phyloP scores from a whole-genome alignment of 2,113 vertebrate species.

The Miniopterus natalensis region DNA sequence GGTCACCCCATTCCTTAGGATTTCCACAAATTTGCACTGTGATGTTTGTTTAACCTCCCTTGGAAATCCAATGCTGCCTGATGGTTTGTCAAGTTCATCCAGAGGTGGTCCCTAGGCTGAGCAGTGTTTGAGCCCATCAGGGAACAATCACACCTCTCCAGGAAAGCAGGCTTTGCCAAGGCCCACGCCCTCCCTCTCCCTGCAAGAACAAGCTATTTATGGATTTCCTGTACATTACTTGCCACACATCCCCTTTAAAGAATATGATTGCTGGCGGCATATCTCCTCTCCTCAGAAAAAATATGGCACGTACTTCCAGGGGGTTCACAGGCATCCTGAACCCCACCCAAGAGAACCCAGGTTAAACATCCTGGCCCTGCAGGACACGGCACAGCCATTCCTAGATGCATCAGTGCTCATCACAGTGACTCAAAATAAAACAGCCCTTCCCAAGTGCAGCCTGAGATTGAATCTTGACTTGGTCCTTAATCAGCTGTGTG shows the following conservation, averaged over 20 bases:
- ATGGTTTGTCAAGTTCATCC: not conserved
- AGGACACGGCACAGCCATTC: rapidly evolving
- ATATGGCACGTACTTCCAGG: not conserved
- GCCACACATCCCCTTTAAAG: not conserved
- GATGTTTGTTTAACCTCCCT: not conserved
- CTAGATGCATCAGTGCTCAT: rapidly evolving
- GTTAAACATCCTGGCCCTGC: not conserved
- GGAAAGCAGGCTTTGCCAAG: not conserved
- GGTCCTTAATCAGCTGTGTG: not conserved
- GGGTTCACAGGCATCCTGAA: not conserved
- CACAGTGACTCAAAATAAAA: not conserved
- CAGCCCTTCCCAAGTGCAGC: not conserved
- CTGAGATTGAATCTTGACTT: not conserved
- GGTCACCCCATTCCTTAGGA: not conserved
- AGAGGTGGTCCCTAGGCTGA: not conserved
- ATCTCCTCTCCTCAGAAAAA: not conserved
- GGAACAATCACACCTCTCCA: not conserved
- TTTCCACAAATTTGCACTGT: not conserved
- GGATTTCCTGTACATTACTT: not conserved
- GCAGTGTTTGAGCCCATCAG: not conserved
- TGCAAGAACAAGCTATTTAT: not conserved
- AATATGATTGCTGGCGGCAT: not conserved
- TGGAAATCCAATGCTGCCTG: not conserved
- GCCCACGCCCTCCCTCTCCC: not conserved
- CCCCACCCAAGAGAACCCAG: not conserved